Evolutionary conservation across 2,797 vertebrate genomes (phyloP).

Genomic region (Antrozous pallidus): DNA sequence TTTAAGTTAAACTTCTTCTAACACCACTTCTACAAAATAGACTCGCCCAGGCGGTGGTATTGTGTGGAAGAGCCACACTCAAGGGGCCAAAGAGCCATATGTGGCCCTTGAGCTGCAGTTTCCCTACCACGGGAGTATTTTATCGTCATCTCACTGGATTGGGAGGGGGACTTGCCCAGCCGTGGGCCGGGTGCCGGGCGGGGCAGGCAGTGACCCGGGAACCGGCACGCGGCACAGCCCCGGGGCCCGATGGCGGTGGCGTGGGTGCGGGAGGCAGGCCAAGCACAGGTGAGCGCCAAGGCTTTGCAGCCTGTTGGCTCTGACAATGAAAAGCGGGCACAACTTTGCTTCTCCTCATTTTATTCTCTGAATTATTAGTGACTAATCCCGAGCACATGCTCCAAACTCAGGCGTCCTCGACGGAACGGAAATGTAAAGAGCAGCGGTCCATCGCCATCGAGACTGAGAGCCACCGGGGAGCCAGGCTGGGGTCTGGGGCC

Average conservation of each 20-base stretch:
- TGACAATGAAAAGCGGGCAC: background rate
- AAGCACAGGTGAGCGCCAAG: no score
- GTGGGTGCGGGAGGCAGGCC: background rate
- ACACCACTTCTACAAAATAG: no score
- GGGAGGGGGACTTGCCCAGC: background rate
- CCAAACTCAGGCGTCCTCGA: background rate
- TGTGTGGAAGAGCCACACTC: no score
- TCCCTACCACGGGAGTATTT: rapidly evolving
- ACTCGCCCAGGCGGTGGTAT: no score
- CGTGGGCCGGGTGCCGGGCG: no score
- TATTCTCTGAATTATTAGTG: background rate
- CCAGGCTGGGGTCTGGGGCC: background rate
- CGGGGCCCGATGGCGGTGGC: background rate
- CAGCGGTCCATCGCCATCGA: background rate
- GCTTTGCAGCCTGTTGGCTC: background rate
- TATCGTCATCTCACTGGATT: background rate
- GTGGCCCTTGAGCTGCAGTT: no score
- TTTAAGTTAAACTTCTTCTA: no score
- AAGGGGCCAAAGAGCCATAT: no score
- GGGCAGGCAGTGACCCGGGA: no score
- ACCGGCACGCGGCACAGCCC: background rate
- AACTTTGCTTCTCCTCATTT: background rate
- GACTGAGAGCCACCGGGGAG: background rate
- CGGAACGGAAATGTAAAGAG: background rate
- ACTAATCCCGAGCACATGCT: background rate